These are phyloP conservation scores for Misgurnus mizolepis DNA, from an alignment of 2,113 vertebrate species.

Conservation along the genomic window DNA sequence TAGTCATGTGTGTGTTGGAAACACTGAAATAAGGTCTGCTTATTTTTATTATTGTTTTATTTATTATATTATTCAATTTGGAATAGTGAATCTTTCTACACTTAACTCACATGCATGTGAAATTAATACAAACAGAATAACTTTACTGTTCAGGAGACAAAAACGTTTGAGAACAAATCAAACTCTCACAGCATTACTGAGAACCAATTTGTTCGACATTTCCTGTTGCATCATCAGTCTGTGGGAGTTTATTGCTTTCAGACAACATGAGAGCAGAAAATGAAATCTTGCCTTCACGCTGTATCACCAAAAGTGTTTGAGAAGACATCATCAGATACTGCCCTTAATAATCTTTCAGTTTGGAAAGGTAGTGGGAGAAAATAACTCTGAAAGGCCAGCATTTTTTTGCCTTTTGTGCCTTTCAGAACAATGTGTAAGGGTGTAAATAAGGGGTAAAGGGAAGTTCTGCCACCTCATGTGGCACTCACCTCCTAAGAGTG, in stretches of 20 bases:
- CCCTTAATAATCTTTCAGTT: not conserved
- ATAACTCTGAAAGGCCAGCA: not conserved
- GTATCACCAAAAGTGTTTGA: not conserved
- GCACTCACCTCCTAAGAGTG: not conserved
- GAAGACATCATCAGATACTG: not conserved
- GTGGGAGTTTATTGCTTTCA: slow-evolving; percentile 28
- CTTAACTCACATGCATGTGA: too few relatives aligned
- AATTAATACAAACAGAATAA: not conserved
- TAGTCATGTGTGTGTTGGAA: slow-evolving; percentile 5
- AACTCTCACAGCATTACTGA: slow-evolving; percentile 2
- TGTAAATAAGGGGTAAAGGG: not conserved
- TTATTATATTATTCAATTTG: not conserved
- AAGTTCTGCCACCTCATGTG: slow-evolving; percentile 16
- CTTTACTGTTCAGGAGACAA: not conserved
- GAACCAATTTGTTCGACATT: not conserved
- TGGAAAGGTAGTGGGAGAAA: not conserved
- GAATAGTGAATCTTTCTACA: not conserved
- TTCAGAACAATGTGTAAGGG: not conserved
- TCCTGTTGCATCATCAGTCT: slow-evolving; percentile 36
- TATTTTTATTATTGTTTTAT: not conserved
- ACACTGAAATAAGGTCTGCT: not conserved
- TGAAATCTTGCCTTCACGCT: not conserved
- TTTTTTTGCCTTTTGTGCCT: not conserved
- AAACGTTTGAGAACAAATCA: not conserved
- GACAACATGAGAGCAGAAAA: slow-evolving; percentile 20